These are phyloP conservation scores for Xanthostigma xanthostigma DNA, from an alignment of 2,888 invertebrate species.

Conservation along the genomic window DNA sequence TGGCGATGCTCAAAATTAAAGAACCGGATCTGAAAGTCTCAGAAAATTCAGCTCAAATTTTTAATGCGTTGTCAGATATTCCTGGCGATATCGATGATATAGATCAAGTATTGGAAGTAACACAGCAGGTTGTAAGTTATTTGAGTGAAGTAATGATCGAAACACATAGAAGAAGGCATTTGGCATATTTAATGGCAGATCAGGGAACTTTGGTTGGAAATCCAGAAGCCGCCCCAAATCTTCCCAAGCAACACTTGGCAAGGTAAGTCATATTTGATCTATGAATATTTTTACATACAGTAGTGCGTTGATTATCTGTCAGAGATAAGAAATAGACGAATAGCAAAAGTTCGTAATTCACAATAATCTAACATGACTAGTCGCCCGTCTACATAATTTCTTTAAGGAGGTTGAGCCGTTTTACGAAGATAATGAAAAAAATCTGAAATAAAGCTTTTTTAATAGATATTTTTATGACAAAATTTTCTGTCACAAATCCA, in stretches of 20 bases:
- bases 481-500: too few species aligned
- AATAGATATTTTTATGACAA: too few species aligned
- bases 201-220: slow-evolving; percentile 86
- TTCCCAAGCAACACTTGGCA: slow-evolving; percentile 84
- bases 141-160: slow-evolving; percentile 75
- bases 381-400: slow-evolving; percentile 3
- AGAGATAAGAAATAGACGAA: too few species aligned
- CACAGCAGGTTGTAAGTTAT: slow-evolving; percentile 62
- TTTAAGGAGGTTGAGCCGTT: too few species aligned
- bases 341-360: too few species aligned
- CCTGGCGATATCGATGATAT: slow-evolving; percentile 90
- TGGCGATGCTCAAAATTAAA: slow-evolving; percentile 86
- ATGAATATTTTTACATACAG: slow-evolving; percentile 4
- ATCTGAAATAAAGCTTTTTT: too few species aligned
- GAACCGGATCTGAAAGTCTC: slow-evolving; percentile 68
- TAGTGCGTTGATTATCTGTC: too few species aligned
- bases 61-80: slow-evolving; percentile 91
- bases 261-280: slow-evolving; percentile 28
- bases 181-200: slow-evolving; percentile 93
- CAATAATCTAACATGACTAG: too few species aligned
- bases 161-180: slow-evolving; percentile 77
- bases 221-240: slow-evolving; percentile 74
- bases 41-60: slow-evolving; percentile 95
- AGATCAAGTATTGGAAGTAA: slow-evolving; percentile 66
- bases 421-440: too few species aligned